Conservation (phyloP, 2,888 invertebrate species). For the Petrophora chlorosata region DNA sequence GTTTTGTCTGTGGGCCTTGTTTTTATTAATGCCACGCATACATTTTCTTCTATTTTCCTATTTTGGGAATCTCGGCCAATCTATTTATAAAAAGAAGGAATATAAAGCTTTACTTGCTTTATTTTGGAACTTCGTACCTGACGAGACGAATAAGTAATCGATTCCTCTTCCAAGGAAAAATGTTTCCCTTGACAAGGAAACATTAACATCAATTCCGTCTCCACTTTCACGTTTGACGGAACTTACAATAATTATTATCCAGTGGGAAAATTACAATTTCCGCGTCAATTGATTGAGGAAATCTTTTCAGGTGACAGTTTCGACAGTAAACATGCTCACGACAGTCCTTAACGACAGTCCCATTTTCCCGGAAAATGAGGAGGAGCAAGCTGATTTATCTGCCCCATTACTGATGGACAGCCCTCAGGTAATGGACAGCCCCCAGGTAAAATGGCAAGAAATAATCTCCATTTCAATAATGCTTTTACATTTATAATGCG, state of each 20-base stretch:
- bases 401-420: slow-evolving; percentile 92
- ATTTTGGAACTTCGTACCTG: too few relatives aligned
- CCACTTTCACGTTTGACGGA: too few relatives aligned
- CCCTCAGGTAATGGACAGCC: slow-evolving; percentile 91
- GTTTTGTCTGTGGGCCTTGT: too few relatives aligned
- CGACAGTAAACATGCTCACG: slow-evolving; percentile 95
- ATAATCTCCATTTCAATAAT: slow-evolving; percentile 34
- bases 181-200: too few relatives aligned
- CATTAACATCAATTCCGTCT: too few relatives aligned
- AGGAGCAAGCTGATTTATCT: slow-evolving; percentile 86
- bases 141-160: too few relatives aligned
- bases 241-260: too few relatives aligned
- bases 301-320: slow-evolving; percentile 87
- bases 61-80: too few relatives aligned
- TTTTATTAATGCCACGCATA: too few relatives aligned
- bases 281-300: slow-evolving; percentile 24
- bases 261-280: background rate
- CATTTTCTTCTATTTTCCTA: background rate
- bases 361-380: slow-evolving; percentile 91
- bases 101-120: too few relatives aligned
- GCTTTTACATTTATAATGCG: slow-evolving; percentile 31
- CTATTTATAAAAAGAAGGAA: too few relatives aligned
- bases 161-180: too few relatives aligned
- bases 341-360: slow-evolving; percentile 94
- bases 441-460: slow-evolving; percentile 77